These are phyloP conservation scores for Melipona quadrifasciata DNA, from an alignment of 1,140 invertebrate genomes.

Conservation along the genomic window DNA sequence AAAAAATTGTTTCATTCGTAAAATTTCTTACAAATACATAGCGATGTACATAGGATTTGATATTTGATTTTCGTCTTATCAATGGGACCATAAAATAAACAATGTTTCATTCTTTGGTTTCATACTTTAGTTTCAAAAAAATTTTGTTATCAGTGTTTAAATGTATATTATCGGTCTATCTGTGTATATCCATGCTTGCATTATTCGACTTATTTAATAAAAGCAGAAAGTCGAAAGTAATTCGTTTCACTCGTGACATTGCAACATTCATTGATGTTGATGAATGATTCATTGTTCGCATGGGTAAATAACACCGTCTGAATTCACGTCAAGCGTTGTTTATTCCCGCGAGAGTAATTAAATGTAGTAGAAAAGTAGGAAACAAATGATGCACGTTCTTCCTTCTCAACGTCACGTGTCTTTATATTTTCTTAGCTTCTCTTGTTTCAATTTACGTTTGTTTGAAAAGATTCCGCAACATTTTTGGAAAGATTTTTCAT, in stretches of 20 bases:
- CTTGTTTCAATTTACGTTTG: not conserved
- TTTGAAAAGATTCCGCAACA: not conserved
- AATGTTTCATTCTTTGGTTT: not conserved
- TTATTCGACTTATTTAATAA: not conserved
- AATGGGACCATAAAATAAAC: no score
- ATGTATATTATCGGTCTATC: not conserved
- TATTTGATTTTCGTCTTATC: not conserved
- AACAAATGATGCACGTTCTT: not conserved
- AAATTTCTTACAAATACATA: not conserved
- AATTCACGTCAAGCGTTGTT: not conserved
- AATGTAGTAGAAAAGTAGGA: not conserved
- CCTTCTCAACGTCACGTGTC: not conserved
- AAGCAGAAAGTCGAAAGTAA: not conserved
- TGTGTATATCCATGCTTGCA: not conserved
- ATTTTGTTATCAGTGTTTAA: not conserved
- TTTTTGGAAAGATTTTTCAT: no score
- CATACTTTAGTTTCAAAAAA: not conserved
- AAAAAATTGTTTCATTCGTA: not conserved
- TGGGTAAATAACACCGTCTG: not conserved
- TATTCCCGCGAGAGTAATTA: not conserved
- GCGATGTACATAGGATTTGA: not conserved
- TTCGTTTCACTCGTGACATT: no score
- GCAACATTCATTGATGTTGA: not conserved
- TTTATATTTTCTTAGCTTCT: not conserved
- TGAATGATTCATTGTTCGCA: not conserved